Base-by-base conservation (phyloP, 2,113 vertebrate genomes). In the Microcebus jonahi region DNA sequence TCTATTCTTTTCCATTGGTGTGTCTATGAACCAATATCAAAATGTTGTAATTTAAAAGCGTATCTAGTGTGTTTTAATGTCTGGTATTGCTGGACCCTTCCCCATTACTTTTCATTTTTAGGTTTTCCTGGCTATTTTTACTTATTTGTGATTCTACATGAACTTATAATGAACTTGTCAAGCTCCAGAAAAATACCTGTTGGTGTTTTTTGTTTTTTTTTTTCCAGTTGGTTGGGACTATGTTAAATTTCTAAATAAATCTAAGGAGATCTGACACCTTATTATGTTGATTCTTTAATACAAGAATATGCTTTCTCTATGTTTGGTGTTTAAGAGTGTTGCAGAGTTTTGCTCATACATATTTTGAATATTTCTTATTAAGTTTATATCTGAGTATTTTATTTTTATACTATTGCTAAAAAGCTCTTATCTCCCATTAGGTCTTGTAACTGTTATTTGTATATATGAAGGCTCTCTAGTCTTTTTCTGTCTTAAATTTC, bases 401-500 rank as follows among this genome's bases (percentile, higher is more conserved):
- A 63, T 59, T 55, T 48, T 87, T 76, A 88, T 87, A 48, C 55
- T 59, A 36, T 65, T 80, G 36, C 36, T 21, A 53, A 71, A 82
- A 85, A 61, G 5, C 8, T 85, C 18, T 8, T 84, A 81, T 48
- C 31, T 71, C 23, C 48, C 63, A 50, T 36, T 89, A 25, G 23
- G 36, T 83, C n/a, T 73, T 68, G 39, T 93, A 75, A 71, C 39
- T 70, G 81, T 8, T 70, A 6, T 88, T 77, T 61, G 31, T 29
- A 25, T 89, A 29, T 67, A 65, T 50, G 34, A 95, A 79, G 5
- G 13, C 25, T 21, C 5, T 61, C 21, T 65, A 65, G 53, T 70
- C 65, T 82, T 95, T 90, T 86, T 79, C 55, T 23, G 25, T 20
- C 31, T 90, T 50, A 71, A 82, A 77, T 97, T 90, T 87, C 59